Base-by-base conservation (phyloP, 2,888 invertebrate genomes). In the Synanthedon andrenaeformis region DNA sequence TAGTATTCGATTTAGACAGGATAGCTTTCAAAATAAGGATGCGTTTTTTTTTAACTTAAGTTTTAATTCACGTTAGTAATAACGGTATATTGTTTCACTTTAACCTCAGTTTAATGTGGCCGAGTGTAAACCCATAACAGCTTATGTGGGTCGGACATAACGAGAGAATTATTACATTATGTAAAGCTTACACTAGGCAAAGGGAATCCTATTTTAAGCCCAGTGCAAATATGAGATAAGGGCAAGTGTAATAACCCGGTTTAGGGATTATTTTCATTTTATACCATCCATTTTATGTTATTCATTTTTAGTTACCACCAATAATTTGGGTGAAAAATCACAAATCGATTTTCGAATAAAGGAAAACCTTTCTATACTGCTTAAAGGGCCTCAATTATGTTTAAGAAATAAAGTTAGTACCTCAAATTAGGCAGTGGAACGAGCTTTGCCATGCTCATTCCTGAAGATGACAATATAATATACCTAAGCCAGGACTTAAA, bases 391-490 rank as follows among this genome's bases (percentile, higher is more conserved):
- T 35, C 35, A 35, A 35, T 10, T 10, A 35, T 8, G 28, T 6
- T 28, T 28, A 28, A 28, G 28, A 28, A 28, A 28, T 28, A 2
- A 28, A 28, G 28, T 28, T 8, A 28, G 2, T 28, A 8, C 35
- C 35, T 35, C 35, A 42, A n/a, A n/a, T 0, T n/a, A 42, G 23
- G 59, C 60, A 55, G 58, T 61, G 62, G 65, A 64, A 66, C 64
- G 64, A 66, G 70, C 69, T 74, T 4, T 6, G 11, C n/a, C 74
- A 75, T 71, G 69, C 75, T 68, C 70, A 70, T 74, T 72, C 76
- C 72, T 72, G 70, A 72, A 80, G 73, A 74, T 75, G 78, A 76
- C 75, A 74, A 72, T 74, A 74, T 72, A 76, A 79, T 77, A 74
- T 76, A 71, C 74, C 76, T 78, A 78, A 79, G 74, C 75, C 70